Evolutionary conservation across 2,113 vertebrate genomes (phyloP), one percentile per base, ranked within the genome.

Genomic region (Centropristis striata): DNA sequence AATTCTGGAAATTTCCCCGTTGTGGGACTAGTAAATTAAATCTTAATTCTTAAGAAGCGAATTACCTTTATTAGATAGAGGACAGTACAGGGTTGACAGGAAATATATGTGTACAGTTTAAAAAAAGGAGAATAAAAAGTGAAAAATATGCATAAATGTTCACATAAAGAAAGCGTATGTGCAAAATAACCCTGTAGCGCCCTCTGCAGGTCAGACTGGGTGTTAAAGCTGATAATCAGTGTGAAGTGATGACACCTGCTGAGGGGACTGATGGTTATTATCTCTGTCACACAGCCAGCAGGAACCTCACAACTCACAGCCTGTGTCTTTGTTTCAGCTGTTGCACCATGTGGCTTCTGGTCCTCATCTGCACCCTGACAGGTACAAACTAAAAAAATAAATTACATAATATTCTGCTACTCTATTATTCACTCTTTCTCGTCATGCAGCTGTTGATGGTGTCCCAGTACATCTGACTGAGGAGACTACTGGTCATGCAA

Each of bases 241-340:
- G 50, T 10, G 50, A 85, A 83, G 8, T 75, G 37, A 27, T n/a
- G 4, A 9, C 85, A 87, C 37, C 85, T 89, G 78, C 4, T 42
- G 13, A 63, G 20, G 12, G 0, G n/a, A 28, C 39, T 42, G 23
- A 4, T 4, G 11, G 0, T 27, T 2, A 4, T n/a, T 23, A 49
- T 67, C 18, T 67, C 51, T 49, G 18, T 46, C 37, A 46, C 25
- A 18, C 1, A 36, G 6, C 5, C 15, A 65, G 0, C 36, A 27
- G 42, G 9, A 1, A 18, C 0, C 21, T 25, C 23, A 36, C 1
- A 10, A 0, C 9, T 37, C 3, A 10, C 9, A 53, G 49, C 0
- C 4, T 18, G 5, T 13, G 21, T 2, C 2, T 23, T 9, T 41
- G 0, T n/a, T 16, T 0, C 42, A 4, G 21, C 1, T 18, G 2